These are phyloP conservation scores for Hyles euphorbiae DNA, from an alignment of 1,140 invertebrate species.

Conservation along the genomic window DNA sequence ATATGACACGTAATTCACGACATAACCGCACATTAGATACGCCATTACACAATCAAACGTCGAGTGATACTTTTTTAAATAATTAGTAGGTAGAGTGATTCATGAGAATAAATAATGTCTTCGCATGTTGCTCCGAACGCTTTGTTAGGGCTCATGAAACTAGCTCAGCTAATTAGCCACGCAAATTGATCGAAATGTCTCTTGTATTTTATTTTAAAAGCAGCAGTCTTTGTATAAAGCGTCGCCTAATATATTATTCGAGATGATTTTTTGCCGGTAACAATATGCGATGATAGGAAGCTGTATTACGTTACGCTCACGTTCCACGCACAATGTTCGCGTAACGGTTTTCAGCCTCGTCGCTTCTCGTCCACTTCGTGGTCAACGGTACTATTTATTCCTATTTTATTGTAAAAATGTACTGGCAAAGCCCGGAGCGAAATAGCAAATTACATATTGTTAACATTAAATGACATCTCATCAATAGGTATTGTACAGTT, in stretches of 20 bases:
- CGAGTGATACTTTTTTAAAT: too few relatives aligned
- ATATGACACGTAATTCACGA: slow-evolving; percentile 27
- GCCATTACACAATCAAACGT: slow-evolving; percentile 27
- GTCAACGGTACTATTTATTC: slow-evolving; percentile 52
- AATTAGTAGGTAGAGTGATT: too few relatives aligned
- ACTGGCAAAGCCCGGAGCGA: slow-evolving; percentile 26
- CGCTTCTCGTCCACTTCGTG: slow-evolving; percentile 36
- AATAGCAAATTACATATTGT: slow-evolving; percentile 53
- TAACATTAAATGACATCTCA: slow-evolving; percentile 30
- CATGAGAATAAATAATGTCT: too few relatives aligned
- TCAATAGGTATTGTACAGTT: slow-evolving; percentile 17
- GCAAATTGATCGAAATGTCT: too few relatives aligned
- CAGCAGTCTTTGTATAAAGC: too few relatives aligned
- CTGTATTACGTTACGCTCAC: slow-evolving; percentile 54
- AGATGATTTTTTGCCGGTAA: slow-evolving; percentile 14
- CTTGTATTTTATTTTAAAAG: too few relatives aligned
- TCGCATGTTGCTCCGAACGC: too few relatives aligned
- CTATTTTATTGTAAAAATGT: slow-evolving; percentile 51
- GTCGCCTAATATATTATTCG: too few relatives aligned
- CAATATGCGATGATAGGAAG: slow-evolving; percentile 39
- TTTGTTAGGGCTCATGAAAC: too few relatives aligned
- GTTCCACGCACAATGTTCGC: slow-evolving; percentile 49
- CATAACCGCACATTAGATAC: slow-evolving; percentile 21
- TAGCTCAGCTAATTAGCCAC: too few relatives aligned
- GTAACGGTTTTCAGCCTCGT: slow-evolving; percentile 48